phyloP scores from a whole-genome alignment of 2,888 invertebrate species.

The Smittia aterrima region DNA sequence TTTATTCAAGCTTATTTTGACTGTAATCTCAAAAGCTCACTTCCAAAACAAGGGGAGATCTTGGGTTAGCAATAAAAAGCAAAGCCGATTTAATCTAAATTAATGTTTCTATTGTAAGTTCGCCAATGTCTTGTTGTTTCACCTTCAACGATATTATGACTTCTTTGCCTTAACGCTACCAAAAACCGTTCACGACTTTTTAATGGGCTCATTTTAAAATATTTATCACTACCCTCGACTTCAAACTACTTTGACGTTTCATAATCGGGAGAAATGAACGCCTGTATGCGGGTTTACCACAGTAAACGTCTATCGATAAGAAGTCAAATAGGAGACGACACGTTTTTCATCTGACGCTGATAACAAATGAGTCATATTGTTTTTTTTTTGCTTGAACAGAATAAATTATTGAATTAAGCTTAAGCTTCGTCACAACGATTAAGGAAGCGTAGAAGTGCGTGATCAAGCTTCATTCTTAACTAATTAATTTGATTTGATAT shows the following conservation, averaged over 20 bases:
- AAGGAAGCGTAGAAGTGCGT: neutral
- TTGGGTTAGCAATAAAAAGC: neutral
- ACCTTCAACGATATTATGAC: neutral
- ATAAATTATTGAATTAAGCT: too few relatives aligned
- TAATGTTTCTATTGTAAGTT: conserved; percentile 20
- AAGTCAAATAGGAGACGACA: neutral
- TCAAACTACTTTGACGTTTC: neutral
- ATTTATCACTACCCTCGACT: neutral
- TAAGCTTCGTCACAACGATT: conserved; percentile 1
- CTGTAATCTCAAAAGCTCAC: neutral
- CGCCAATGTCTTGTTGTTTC: neutral
- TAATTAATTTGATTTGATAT: neutral
- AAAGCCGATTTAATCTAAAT: conserved; percentile 20
- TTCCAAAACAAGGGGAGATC: neutral
- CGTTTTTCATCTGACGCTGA: neutral
- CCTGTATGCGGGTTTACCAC: neutral
- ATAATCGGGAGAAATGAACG: neutral
- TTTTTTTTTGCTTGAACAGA: too few relatives aligned
- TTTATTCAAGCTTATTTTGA: neutral
- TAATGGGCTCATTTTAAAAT: conserved; percentile 20
- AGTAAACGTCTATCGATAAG: neutral
- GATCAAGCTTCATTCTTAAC: neutral
- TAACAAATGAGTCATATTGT: neutral
- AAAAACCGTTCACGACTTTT: neutral
- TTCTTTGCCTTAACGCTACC: neutral